A percentile compares a stretch with the other conserved stretches of the same genome.
phyloP scores from a whole-genome alignment of 2,888 invertebrate genomes.

The Coelinius sp. region DNA sequence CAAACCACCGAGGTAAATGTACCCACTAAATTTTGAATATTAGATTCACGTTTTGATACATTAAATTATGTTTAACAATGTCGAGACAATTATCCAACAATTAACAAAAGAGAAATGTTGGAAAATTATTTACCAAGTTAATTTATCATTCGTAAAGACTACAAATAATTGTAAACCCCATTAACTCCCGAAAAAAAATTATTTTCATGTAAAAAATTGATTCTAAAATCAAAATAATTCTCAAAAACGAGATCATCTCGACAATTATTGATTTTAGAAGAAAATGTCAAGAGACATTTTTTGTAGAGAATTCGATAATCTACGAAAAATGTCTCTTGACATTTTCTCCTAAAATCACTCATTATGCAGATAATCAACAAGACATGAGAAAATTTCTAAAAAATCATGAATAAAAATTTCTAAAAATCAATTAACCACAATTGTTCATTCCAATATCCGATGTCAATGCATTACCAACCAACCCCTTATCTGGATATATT shows the following conservation, averaged over 20 bases:
- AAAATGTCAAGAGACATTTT: too few relatives aligned
- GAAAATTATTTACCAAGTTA: neutral
- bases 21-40: conserved; percentile 39
- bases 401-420: neutral
- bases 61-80: conserved; percentile 17
- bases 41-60: conserved; percentile 37
- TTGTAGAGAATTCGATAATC: too few relatives aligned
- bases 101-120: conserved; percentile 2
- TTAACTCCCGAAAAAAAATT: too few relatives aligned
- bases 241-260: too few relatives aligned
- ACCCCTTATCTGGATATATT: conserved; percentile 32
- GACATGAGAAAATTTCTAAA: neutral
- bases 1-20: neutral
- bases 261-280: too few relatives aligned
- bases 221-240: too few relatives aligned
- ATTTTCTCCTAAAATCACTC: too few relatives aligned
- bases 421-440: neutral
- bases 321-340: too few relatives aligned
- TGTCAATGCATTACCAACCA: conserved; percentile 29
- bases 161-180: too few relatives aligned
- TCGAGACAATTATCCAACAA: conserved; percentile 30
- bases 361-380: too few relatives aligned
- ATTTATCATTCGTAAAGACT: neutral
- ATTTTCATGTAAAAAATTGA: too few relatives aligned
- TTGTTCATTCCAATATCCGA: conserved; percentile 33